These are phyloP conservation scores for Microplitis deprimator DNA, from an alignment of 2,888 invertebrate genomes.

Conservation along the genomic window DNA sequence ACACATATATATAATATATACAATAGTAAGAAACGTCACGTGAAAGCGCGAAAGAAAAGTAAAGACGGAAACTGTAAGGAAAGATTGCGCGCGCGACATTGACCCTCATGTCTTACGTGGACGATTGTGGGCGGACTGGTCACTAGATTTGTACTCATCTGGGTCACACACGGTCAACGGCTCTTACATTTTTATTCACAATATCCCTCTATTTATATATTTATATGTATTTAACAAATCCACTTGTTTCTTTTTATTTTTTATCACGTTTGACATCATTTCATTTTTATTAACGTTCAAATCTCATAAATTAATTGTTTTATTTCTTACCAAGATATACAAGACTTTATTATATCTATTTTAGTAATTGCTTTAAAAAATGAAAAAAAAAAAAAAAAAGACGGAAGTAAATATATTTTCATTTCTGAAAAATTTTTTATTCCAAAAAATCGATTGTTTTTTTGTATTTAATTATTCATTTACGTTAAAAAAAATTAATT, in stretches of 20 bases:
- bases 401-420: no score
- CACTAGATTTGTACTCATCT: slow-evolving; percentile 49
- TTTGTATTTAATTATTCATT: no score
- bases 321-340: no score
- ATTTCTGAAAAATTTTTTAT: no score
- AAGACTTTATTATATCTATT: no score
- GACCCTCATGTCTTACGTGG: slow-evolving; percentile 58
- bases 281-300: not conserved
- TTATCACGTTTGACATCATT: not conserved
- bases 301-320: no score
- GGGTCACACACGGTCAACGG: slow-evolving; percentile 64
- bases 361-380: no score
- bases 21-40: slow-evolving; percentile 27
- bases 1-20: slow-evolving; percentile 1
- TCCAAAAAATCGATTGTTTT: no score
- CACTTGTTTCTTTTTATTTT: not conserved
- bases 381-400: no score
- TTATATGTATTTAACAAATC: not conserved
- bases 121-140: slow-evolving; percentile 67
- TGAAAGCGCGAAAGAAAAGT: slow-evolving; percentile 42
- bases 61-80: slow-evolving; percentile 33
- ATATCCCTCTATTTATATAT: not conserved
- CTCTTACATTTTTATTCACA: slow-evolving; percentile 34
- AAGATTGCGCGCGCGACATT: slow-evolving; percentile 59
- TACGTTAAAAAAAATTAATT: no score